Base-by-base conservation (phyloP, 2,888 invertebrate species). In the Oegoconia quadripuncta region DNA sequence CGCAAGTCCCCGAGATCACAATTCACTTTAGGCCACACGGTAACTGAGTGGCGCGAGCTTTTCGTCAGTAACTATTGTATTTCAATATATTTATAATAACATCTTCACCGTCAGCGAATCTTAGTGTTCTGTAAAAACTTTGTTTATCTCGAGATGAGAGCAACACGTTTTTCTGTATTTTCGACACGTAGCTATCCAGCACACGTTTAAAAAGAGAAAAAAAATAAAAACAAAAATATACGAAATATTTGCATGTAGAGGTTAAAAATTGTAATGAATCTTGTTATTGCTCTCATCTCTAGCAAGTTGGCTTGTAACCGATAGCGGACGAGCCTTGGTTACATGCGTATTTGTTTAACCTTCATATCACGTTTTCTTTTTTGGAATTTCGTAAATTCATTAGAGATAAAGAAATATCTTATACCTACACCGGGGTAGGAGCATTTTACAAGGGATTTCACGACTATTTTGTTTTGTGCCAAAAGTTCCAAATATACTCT, bases 291-390 rank as follows among this genome's bases (percentile, higher is more conserved):
- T 74, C 80, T 80, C 78, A 51, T 52, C 63, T 72, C 64, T 55
- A 51, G 71, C 82, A 86, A 84, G 72, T 79, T 52, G 52, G 82
- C 70, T 69, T 84, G 84, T 81, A 83, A 83, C 83, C 69, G 82
- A 87, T 77, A 48, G 70, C 75, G 48, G 26, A 41, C 40, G 34
- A 32, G 76, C 75, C 82, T 87, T 78, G 83, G 84, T 84, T 87
- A 84, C 84, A 81, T 68, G 82, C 84, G 72, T 66, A 76, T 78
- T 82, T 81, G 84, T 82, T 68, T 61, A 66, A 53, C 64, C 51
- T 66, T 67, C 64, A 68, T 74, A 65, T 72, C 70, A 71, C 42
- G 58, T 64, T 73, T 54, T 48, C 44, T 45, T 53, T 72, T 56
- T 67, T 62, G 62, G 64, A 73, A 63, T 64, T 72, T 76, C 71